Percentiles rank a stretch among this genome's conserved stretches.
Evolutionary conservation across 1,140 invertebrate species (phyloP).

Genomic region (Chironomus tepperi): DNA sequence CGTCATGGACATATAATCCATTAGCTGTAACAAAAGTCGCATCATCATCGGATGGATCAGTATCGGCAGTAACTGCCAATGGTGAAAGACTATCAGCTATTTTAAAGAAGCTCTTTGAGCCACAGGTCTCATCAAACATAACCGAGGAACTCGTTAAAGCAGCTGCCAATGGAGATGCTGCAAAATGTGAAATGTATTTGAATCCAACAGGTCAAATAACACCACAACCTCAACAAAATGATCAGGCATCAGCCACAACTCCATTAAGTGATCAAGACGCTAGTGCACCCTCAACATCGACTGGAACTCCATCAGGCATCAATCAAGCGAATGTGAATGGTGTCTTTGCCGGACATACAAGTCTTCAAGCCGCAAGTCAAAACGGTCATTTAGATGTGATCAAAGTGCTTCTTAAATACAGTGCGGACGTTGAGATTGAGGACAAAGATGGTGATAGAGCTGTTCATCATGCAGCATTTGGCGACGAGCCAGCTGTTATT

Average conservation of each 20-base stretch:
- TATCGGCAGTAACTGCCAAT: conserved; percentile 41
- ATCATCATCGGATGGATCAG: conserved; percentile 34
- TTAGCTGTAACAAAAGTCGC: conserved; percentile 86
- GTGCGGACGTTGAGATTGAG: conserved; percentile 89
- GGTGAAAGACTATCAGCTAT: conserved; percentile 83
- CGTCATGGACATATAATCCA: conserved; percentile 97
- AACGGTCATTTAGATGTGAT: conserved; percentile 96
- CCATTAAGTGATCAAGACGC: neutral
- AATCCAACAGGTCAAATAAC: neutral
- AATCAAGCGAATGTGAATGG: conserved; percentile 76
- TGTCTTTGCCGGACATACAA: conserved; percentile 91
- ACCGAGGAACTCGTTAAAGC: conserved; percentile 97
- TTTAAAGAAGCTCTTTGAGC: conserved; percentile 91
- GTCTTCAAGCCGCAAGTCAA: conserved; percentile 92
- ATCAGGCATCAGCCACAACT: neutral
- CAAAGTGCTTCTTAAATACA: conserved; percentile 72
- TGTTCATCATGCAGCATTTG: conserved; percentile 95
- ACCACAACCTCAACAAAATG: neutral
- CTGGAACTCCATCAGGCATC: conserved; percentile 29
- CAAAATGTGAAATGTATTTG: conserved; percentile 32
- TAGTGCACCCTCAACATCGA: conserved; percentile 30
- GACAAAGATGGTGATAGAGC: conserved; percentile 95
- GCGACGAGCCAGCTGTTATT: conserved; percentile 82
- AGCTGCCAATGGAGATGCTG: conserved; percentile 86
- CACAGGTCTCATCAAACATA: conserved; percentile 87